Evolutionary conservation across 2,113 vertebrate genomes (phyloP).

Genomic region (Saccopteryx leptura): DNA sequence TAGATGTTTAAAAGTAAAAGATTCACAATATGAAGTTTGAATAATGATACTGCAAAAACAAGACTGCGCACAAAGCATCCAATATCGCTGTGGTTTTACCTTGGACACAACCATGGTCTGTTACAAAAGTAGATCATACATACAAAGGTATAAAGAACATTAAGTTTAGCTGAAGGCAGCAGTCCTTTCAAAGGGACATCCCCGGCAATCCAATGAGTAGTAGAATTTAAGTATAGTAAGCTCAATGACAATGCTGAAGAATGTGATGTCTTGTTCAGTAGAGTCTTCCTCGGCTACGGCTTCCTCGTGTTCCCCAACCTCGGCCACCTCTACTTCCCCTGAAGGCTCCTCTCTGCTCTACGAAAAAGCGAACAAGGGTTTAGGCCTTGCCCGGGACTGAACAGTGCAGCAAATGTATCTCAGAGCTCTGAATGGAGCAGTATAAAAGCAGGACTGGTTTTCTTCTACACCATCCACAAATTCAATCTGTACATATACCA

Average conservation of each 20-base stretch:
- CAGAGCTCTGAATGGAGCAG: background rate
- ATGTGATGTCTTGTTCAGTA: slow-evolving; percentile 89
- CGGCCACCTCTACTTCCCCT: slow-evolving; percentile 92
- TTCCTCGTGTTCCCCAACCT: slow-evolving; percentile 96
- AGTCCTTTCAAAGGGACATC: slow-evolving; percentile 88
- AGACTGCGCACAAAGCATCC: slow-evolving; percentile 89
- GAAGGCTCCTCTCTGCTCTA: slow-evolving; percentile 98
- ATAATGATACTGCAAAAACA: slow-evolving; percentile 87
- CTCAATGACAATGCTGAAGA: slow-evolving; percentile 78
- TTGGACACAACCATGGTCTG: slow-evolving; percentile 89
- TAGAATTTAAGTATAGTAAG: slow-evolving; percentile 80
- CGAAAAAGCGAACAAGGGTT: slow-evolving; percentile 80
- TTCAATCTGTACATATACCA: background rate
- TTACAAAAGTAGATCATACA: slow-evolving; percentile 94
- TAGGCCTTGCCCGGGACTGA: slow-evolving; percentile 70
- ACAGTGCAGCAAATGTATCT: background rate
- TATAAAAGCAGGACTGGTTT: slow-evolving; percentile 34
- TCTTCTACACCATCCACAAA: background rate
- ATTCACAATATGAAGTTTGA: slow-evolving; percentile 84
- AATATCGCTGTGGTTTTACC: slow-evolving; percentile 90
- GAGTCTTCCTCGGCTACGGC: slow-evolving; percentile 95
- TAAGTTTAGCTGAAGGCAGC: slow-evolving; percentile 90
- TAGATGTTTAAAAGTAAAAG: slow-evolving; percentile 84
- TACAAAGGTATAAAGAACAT: slow-evolving; percentile 93
- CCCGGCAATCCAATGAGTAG: slow-evolving; percentile 87